Percentiles rank a stretch among this genome's conserved stretches.
These are phyloP conservation scores for Poecilia picta DNA, from an alignment of 2,797 vertebrate genomes.

Conservation along the genomic window DNA sequence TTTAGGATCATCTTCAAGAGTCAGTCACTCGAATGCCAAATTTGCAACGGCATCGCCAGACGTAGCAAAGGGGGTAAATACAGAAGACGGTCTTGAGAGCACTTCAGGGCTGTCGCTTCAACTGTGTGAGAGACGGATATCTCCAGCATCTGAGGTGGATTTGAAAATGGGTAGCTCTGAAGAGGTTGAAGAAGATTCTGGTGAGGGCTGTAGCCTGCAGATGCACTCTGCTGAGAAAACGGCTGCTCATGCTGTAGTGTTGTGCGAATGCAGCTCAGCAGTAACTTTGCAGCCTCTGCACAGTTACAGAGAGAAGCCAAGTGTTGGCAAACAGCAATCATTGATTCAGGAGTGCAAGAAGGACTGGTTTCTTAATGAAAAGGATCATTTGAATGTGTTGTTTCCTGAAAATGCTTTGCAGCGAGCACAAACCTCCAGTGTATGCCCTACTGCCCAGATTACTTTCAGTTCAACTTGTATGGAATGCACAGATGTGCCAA, in stretches of 20 bases:
- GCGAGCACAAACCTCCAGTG: neutral
- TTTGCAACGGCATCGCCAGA: neutral
- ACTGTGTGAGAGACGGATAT: constrained; percentile 15
- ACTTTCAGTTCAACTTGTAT: constrained; percentile 29
- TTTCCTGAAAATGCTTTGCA: constrained; percentile 12
- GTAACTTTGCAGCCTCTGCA: constrained; percentile 6
- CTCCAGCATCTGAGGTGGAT: constrained; percentile 11
- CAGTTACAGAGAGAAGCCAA: constrained; percentile 12
- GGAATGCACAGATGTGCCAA: constrained; percentile 15
- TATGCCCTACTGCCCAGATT: constrained; percentile 8
- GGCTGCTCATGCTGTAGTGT: neutral
- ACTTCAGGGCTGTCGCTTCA: constrained; percentile 7
- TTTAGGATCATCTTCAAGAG: neutral
- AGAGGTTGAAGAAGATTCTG: constrained; percentile 3
- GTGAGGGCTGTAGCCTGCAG: constrained; percentile 2
- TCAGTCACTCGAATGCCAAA: neutral
- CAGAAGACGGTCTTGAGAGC: constrained; percentile 7
- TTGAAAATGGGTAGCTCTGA: neutral
- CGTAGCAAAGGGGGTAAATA: constrained; percentile 6
- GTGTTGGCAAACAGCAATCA: neutral
- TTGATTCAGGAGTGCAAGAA: constrained; percentile 13
- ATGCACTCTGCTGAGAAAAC: constrained; percentile 10
- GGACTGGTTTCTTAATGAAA: constrained; percentile 15
- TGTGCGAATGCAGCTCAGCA: neutral
- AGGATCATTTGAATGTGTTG: constrained; percentile 9